Conservation (phyloP, 2,888 invertebrate genomes). For the Eubasilissa splendida region DNA sequence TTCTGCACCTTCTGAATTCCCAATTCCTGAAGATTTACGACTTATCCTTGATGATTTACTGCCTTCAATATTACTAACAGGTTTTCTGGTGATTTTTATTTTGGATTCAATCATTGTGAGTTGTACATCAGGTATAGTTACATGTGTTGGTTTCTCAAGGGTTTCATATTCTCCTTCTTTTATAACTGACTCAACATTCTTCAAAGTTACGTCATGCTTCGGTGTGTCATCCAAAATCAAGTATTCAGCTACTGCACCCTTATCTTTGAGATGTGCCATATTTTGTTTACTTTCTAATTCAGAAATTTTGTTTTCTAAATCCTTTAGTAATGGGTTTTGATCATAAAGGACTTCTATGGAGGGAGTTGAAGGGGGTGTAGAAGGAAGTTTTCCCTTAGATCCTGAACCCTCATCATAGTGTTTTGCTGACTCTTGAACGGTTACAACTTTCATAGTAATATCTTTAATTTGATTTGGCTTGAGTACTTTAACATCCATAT, state of each 20-base stretch:
- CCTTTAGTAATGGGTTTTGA: conserved; percentile 45
- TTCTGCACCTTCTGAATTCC: conserved; percentile 46
- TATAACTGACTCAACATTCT: neutral
- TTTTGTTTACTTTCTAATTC: conserved; percentile 52
- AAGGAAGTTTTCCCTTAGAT: conserved; percentile 36
- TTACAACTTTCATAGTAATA: conserved; percentile 28
- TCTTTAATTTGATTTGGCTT: conserved; percentile 46
- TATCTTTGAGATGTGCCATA: conserved; percentile 60
- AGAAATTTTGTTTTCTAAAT: conserved; percentile 47
- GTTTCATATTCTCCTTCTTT: neutral
- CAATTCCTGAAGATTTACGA: conserved; percentile 52
- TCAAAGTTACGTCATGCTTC: conserved; percentile 12
- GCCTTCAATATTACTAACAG: conserved; percentile 52
- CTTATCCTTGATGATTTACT: conserved; percentile 43
- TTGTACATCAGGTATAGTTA: neutral
- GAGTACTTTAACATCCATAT: conserved; percentile 58
- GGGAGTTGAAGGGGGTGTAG: conserved; percentile 49
- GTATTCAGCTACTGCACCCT: conserved; percentile 63
- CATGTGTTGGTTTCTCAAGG: neutral
- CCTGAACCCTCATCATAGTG: neutral
- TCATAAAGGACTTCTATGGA: conserved; percentile 7
- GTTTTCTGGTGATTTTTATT: no score
- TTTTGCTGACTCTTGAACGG: conserved; percentile 35
- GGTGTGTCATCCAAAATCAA: conserved; percentile 62
- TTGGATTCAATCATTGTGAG: conserved; percentile 20